A percentile compares a stretch with the other conserved stretches of the same genome.
phyloP scores from a whole-genome alignment of 2,113 vertebrate species.

The Spea multiplicata region DNA sequence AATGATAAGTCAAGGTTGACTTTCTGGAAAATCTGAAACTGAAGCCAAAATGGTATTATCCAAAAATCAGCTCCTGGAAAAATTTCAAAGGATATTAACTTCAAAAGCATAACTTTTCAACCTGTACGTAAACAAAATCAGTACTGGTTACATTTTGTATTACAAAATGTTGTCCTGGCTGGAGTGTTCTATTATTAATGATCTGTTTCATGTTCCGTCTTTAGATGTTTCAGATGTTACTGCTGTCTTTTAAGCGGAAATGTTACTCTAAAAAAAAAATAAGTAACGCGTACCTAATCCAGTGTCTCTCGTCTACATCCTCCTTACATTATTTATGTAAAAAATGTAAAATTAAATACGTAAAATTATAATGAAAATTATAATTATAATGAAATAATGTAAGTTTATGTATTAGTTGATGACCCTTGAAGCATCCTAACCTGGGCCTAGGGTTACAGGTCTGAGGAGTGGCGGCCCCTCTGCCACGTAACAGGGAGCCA shows the following conservation, averaged over 20 bases:
- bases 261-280: not conserved
- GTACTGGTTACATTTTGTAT: not conserved
- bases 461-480: too few relatives aligned
- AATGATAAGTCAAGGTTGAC: not conserved
- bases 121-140: slow-evolving; percentile 25
- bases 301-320: too few relatives aligned
- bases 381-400: too few relatives aligned
- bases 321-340: too few relatives aligned
- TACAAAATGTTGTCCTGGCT: not conserved
- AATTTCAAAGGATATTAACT: not conserved
- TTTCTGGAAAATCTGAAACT: not conserved
- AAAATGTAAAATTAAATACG: too few relatives aligned
- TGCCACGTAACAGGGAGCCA: too few relatives aligned
- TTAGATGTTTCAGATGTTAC: not conserved
- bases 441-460: too few relatives aligned
- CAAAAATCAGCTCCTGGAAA: not conserved
- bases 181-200: not conserved
- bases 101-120: slow-evolving; percentile 1
- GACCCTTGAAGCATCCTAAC: too few relatives aligned
- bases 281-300: too few relatives aligned
- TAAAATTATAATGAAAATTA: too few relatives aligned
- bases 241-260: not conserved
- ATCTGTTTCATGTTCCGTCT: not conserved
- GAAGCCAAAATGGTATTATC: slow-evolving; percentile 6
- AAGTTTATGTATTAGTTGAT: too few relatives aligned